Evolutionary conservation across 2,888 invertebrate genomes (phyloP).

Genomic region (Eilema sororculum): DNA sequence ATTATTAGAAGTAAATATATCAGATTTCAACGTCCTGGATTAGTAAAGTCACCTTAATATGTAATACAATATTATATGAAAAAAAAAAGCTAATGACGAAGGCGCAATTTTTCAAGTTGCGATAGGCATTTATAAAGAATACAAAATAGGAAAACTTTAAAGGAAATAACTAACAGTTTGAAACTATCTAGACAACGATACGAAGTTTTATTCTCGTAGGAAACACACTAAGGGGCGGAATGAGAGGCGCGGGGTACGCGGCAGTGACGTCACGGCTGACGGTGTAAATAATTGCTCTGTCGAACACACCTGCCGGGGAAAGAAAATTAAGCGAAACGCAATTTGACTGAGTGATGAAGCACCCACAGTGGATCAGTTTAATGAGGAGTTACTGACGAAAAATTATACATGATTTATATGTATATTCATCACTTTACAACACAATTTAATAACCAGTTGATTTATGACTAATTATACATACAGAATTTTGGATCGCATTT

Average conservation of each 20-base stretch:
- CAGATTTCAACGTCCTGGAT: constrained; percentile 24
- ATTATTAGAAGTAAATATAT: constrained; percentile 51
- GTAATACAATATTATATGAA: background rate
- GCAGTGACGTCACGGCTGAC: constrained; percentile 80
- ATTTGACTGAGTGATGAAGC: constrained; percentile 87
- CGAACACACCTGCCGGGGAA: constrained; percentile 86
- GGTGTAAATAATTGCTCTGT: constrained; percentile 87
- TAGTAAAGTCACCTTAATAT: constrained; percentile 17
- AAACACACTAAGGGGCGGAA: constrained; percentile 56
- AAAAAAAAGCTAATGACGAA: constrained; percentile 37
- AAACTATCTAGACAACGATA: constrained; percentile 77
- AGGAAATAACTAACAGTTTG: constrained; percentile 67
- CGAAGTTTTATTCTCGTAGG: constrained; percentile 70
- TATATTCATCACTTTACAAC: constrained; percentile 47
- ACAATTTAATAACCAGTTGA: constrained; percentile 64
- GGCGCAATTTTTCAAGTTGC: constrained; percentile 54
- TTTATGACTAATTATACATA: constrained; percentile 61
- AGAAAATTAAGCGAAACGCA: constrained; percentile 87
- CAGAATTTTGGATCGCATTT: constrained; percentile 56
- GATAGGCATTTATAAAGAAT: constrained; percentile 59
- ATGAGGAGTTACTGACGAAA: constrained; percentile 83
- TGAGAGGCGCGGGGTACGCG: constrained; percentile 55
- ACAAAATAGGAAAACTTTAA: constrained; percentile 66
- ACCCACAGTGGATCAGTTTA: constrained; percentile 84
- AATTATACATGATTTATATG: constrained; percentile 63